phyloP scores from a whole-genome alignment of 2,888 invertebrate species.

The Archips xylosteana region DNA sequence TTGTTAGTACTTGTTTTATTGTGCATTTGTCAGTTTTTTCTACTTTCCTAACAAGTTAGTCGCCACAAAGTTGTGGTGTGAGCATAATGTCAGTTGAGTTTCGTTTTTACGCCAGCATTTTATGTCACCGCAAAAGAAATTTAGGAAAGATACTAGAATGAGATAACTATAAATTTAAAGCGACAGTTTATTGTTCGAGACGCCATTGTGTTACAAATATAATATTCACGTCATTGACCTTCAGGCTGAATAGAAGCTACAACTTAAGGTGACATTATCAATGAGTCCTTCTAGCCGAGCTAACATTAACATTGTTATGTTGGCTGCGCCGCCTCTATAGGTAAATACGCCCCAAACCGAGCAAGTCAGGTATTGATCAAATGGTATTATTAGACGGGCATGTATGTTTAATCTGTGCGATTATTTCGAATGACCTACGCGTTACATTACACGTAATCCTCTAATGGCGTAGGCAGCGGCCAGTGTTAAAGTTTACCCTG shows the following conservation, averaged over 20 bases:
- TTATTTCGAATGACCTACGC: conserved; percentile 83
- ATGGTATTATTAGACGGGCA: conserved; percentile 59
- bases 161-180: neutral
- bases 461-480: conserved; percentile 73
- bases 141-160: conserved; percentile 9
- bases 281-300: conserved; percentile 22
- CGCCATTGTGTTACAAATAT: conserved; percentile 6
- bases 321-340: conserved; percentile 23
- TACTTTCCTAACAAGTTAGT: conserved; percentile 59
- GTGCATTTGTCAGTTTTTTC: conserved; percentile 55
- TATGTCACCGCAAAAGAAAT: conserved; percentile 20
- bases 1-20: conserved; percentile 72
- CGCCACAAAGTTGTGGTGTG: conserved; percentile 46
- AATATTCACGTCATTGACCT: conserved; percentile 10
- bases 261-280: conserved; percentile 30
- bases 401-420: conserved; percentile 75
- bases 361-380: conserved; percentile 68
- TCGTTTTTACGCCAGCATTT: conserved; percentile 18
- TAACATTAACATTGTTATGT: conserved; percentile 25
- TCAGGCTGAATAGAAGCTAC: conserved; percentile 1
- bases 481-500: conserved; percentile 49
- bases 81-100: conserved; percentile 27
- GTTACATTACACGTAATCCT: conserved; percentile 82
- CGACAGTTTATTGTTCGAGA: neutral
- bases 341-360: conserved; percentile 16